Evolutionary conservation across 1,140 invertebrate species (phyloP), one percentile per base, ranked within the genome.

Genomic region (Colletes gigas): DNA sequence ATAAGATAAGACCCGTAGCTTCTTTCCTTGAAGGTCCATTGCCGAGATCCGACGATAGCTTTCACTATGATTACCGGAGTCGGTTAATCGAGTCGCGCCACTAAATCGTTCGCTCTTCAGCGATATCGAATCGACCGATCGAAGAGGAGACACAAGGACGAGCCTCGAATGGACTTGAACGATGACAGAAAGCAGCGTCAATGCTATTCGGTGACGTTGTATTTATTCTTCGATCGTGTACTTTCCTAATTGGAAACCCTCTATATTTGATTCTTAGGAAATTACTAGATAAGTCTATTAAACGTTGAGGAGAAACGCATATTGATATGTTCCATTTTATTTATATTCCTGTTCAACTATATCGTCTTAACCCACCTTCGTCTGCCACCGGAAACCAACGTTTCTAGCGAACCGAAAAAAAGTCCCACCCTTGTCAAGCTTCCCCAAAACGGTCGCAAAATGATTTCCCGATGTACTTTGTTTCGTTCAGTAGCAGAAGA

Each of bases 11-110:
- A 30, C 63, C 62, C 17, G 67, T 9, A 55, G 52, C 66, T 85
- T 60, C 67, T 70, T 72, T 70, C n/a, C 21, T 50, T 47, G 55
- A 39, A 68, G 60, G 57, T 50, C 54, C 15, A 57, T 60, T 73
- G 78, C 19, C 57, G 21, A 62, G 63, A 69, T 84, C 12, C 68
- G 55, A 63, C 72, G 82, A 84, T 85, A 72, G 66, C 62, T 54
- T 57, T 71, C 67, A 65, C 73, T 62, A 57, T 82, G 79, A 85
- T 82, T 80, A 85, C 68, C 52, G 70, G 68, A 59, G 70, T 47
- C 83, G 62, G 73, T 80, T 80, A 85, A 82, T 85, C 69, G 69
- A 44, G 68, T 77, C 52, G 66, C 50, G 67, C 12, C 44, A 47
- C 62, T 84, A 84, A 76, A 85, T 81, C 82, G 71, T 44, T 62